phyloP scores from a whole-genome alignment of 2,113 vertebrate species.

The Oophaga pumilio region DNA sequence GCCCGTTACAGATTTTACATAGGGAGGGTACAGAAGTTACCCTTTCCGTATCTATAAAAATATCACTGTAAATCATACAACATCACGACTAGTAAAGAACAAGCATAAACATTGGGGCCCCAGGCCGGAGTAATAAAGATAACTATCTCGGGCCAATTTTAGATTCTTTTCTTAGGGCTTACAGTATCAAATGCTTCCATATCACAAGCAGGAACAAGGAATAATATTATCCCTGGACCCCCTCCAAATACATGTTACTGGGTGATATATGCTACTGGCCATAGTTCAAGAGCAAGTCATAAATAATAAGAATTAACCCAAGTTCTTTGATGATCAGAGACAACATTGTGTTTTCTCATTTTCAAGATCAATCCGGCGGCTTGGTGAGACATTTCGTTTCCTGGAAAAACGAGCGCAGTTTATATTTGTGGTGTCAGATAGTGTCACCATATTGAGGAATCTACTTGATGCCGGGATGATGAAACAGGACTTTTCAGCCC shows the following conservation, averaged over 20 bases:
- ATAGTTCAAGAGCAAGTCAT: conserved; percentile 29
- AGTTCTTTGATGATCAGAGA: conserved; percentile 49
- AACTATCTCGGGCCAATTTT: background rate
- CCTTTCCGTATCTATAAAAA: background rate
- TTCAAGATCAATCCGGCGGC: background rate
- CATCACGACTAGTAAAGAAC: background rate
- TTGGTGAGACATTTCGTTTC: background rate
- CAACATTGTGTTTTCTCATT: conserved; percentile 49
- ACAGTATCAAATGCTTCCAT: conserved; percentile 15
- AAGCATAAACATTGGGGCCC: conserved; percentile 8
- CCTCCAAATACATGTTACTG: conserved; percentile 19
- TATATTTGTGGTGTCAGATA: conserved; percentile 9
- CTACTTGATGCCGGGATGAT: background rate
- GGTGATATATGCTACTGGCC: conserved; percentile 38
- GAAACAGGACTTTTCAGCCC: background rate
- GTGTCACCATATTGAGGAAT: background rate
- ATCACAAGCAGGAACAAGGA: conserved; percentile 21
- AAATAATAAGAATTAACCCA: conserved; percentile 35
- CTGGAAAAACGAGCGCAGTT: conserved; percentile 1
- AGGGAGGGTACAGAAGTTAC: background rate
- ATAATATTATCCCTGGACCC: conserved; percentile 44
- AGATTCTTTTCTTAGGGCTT: conserved; percentile 16
- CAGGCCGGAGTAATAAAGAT: background rate
- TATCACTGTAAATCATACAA: background rate
- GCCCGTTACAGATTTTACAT: background rate